Percentiles rank a stretch among this genome's conserved stretches.
phyloP scores from a whole-genome alignment of 2,888 invertebrate genomes.

The Selenia dentaria region DNA sequence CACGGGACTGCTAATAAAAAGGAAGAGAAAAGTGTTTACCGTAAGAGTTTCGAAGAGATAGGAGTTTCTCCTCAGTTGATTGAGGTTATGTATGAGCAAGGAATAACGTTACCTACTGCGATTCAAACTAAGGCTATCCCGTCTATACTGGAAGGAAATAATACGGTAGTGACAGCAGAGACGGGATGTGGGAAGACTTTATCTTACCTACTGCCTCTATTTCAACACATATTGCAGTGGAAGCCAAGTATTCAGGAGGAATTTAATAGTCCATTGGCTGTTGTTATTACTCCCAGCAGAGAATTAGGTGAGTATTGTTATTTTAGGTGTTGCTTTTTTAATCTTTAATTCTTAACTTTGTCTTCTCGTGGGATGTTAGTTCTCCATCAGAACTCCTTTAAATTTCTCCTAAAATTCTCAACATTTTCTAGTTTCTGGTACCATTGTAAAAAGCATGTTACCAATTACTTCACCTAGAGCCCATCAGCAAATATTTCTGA shows the following conservation, averaged over 20 bases:
- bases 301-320: constrained; percentile 86
- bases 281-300: constrained; percentile 93
- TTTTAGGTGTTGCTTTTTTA: too few species aligned
- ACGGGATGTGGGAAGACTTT: constrained; percentile 98
- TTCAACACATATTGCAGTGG: constrained; percentile 87
- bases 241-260: constrained; percentile 70
- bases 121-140: constrained; percentile 90
- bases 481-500: too few species aligned
- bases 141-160: constrained; percentile 86
- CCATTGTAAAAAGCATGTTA: too few species aligned
- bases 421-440: too few species aligned
- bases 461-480: too few species aligned
- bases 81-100: constrained; percentile 82
- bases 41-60: constrained; percentile 80
- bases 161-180: constrained; percentile 94
- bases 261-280: constrained; percentile 89
- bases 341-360: too few species aligned
- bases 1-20: constrained; percentile 81
- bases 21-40: constrained; percentile 58
- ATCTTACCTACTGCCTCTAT: constrained; percentile 93
- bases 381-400: too few species aligned
- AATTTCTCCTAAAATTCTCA: too few species aligned
- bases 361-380: too few species aligned
- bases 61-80: constrained; percentile 79
- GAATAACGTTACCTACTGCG: constrained; percentile 84